Conservation (phyloP, 2,113 vertebrate species). For the Anoura caudifer region DNA sequence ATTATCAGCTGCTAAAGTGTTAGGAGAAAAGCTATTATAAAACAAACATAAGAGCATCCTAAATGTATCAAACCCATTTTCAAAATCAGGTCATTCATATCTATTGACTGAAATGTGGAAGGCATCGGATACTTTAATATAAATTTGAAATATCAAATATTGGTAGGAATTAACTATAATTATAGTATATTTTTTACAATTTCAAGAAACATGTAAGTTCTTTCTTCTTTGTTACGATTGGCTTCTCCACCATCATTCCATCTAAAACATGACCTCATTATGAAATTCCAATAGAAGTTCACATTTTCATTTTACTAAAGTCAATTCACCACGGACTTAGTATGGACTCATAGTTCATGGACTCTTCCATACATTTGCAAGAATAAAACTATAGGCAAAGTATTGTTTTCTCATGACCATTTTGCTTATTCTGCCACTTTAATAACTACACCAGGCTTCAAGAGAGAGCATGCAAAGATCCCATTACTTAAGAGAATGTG, state of each 20-base stretch:
- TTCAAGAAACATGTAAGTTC: neutral
- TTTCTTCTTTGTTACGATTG: neutral
- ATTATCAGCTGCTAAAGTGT: conserved; percentile 52
- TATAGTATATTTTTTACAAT: neutral
- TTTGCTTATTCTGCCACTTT: conserved; percentile 62
- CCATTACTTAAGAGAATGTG: conserved; percentile 27
- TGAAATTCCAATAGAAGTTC: conserved; percentile 2
- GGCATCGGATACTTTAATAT: conserved; percentile 61
- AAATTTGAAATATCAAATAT: conserved; percentile 71
- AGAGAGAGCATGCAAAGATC: conserved; percentile 46
- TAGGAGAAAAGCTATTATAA: conserved; percentile 72
- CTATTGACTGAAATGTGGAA: conserved; percentile 64
- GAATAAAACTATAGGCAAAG: conserved; percentile 63
- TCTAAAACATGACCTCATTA: conserved; percentile 4
- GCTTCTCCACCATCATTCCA: neutral
- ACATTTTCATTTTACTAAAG: neutral
- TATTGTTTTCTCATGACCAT: conserved; percentile 57
- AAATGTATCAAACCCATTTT: conserved; percentile 63
- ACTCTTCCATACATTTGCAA: neutral
- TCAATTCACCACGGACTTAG: too few relatives aligned
- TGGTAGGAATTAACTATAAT: conserved; percentile 60
- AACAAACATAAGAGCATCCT: conserved; percentile 41
- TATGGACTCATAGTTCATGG: neutral
- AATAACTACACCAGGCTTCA: conserved; percentile 50
- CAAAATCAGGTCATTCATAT: conserved; percentile 68